Percentiles rank a stretch among this genome's conserved stretches.
Evolutionary conservation across 2,797 vertebrate genomes (phyloP).

Genomic region (Alectoris magna): DNA sequence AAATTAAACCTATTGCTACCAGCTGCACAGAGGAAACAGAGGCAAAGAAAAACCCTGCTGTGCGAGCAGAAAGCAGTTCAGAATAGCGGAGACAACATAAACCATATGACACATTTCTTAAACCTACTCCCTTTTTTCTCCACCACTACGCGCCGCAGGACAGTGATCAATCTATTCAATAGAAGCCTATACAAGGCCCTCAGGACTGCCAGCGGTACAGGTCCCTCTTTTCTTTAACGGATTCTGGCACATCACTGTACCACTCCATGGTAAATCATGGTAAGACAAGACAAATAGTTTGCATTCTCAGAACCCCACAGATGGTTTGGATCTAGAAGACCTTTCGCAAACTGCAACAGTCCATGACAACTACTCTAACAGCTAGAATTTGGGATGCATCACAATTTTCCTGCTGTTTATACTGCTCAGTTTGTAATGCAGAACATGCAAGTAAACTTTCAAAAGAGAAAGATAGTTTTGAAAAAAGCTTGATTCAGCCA

Average conservation of each 20-base stretch:
- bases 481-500: not conserved
- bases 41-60: slow-evolving; percentile 64
- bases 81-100: slow-evolving; percentile 56
- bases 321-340: slow-evolving; percentile 60
- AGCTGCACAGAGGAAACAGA: slow-evolving; percentile 67
- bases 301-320: slow-evolving; percentile 43
- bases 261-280: slow-evolving; percentile 27
- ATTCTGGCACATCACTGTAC: not conserved
- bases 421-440: slow-evolving; percentile 4
- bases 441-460: slow-evolving; percentile 17
- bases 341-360: slow-evolving; percentile 24
- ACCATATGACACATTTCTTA: slow-evolving; percentile 66
- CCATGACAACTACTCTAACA: slow-evolving; percentile 45
- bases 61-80: slow-evolving; percentile 55
- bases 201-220: slow-evolving; percentile 32
- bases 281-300: slow-evolving; percentile 50
- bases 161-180: slow-evolving; percentile 49
- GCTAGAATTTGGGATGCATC: slow-evolving; percentile 29
- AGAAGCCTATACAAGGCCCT: slow-evolving; percentile 51
- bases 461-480: not conserved
- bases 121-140: slow-evolving; percentile 1
- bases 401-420: slow-evolving; percentile 41
- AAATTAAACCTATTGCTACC: slow-evolving; percentile 65
- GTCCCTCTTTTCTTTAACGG: slow-evolving; percentile 32
- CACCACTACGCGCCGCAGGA: slow-evolving; percentile 27